Evolutionary conservation across 1,140 invertebrate species (phyloP).

Genomic region (Phthorimaea operculella): DNA sequence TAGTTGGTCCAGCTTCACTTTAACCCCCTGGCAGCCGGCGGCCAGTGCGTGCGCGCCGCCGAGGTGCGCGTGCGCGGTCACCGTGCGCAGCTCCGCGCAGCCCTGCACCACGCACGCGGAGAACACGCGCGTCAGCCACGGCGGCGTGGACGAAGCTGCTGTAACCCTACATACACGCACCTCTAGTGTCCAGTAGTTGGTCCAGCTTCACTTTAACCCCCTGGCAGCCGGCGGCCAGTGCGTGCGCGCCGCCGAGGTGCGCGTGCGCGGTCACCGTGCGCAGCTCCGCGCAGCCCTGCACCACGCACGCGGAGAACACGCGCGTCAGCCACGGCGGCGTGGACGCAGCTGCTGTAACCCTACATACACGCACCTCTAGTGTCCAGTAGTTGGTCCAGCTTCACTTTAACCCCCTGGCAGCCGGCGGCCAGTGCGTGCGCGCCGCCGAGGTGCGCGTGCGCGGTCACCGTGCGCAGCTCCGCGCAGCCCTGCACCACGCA

Average conservation of each 20-base stretch:
- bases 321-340: conserved; percentile 26
- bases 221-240: conserved; percentile 69
- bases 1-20: conserved; percentile 72
- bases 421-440: conserved; percentile 69
- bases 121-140: conserved; percentile 45
- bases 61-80: conserved; percentile 43
- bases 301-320: conserved; percentile 64
- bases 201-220: conserved; percentile 73
- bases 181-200: conserved; percentile 69
- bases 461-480: conserved; percentile 70
- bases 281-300: conserved; percentile 74
- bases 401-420: conserved; percentile 71
- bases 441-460: too few species aligned
- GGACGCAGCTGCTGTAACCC: too few species aligned
- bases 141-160: too few species aligned
- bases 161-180: too few species aligned
- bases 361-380: too few species aligned
- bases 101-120: conserved; percentile 70
- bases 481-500: conserved; percentile 72
- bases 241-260: conserved; percentile 40
- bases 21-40: conserved; percentile 71
- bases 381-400: conserved; percentile 71
- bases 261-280: conserved; percentile 63
- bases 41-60: conserved; percentile 59
- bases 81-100: conserved; percentile 72